Evolutionary conservation across 2,888 invertebrate genomes (phyloP).

Genomic region (Habroteleia sp.): DNA sequence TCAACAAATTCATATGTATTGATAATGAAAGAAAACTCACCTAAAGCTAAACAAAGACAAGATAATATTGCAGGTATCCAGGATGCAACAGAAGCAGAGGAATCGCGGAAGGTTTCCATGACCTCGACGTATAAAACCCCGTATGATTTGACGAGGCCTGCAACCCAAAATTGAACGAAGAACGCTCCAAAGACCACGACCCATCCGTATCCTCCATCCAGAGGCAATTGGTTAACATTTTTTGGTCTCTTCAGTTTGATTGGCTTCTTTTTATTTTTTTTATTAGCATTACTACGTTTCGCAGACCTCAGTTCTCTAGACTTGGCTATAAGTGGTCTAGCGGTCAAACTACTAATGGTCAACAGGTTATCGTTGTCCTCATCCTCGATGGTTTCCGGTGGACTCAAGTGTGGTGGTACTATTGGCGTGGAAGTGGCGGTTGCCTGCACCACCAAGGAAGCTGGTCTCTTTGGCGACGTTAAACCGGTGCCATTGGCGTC

Average conservation of each 20-base stretch:
- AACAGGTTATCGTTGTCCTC: slow-evolving; percentile 88
- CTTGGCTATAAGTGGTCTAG: slow-evolving; percentile 87
- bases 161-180: slow-evolving; percentile 91
- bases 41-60: slow-evolving; percentile 88
- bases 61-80: slow-evolving; percentile 91
- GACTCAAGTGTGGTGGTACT: slow-evolving; percentile 79
- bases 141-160: slow-evolving; percentile 90
- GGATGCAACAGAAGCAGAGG: slow-evolving; percentile 88
- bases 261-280: slow-evolving; percentile 62
- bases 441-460: slow-evolving; percentile 81
- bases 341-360: slow-evolving; percentile 88
- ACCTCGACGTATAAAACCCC: slow-evolving; percentile 91
- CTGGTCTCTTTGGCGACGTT: slow-evolving; percentile 79
- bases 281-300: slow-evolving; percentile 66
- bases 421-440: slow-evolving; percentile 80
- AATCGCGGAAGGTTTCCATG: slow-evolving; percentile 89
- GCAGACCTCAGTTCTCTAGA: slow-evolving; percentile 84
- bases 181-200: slow-evolving; percentile 89
- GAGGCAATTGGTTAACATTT: slow-evolving; percentile 80
- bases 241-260: slow-evolving; percentile 65
- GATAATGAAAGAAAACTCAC: slow-evolving; percentile 80
- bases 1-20: too few species aligned
- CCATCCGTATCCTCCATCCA: slow-evolving; percentile 90
- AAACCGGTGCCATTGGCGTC: slow-evolving; percentile 73
- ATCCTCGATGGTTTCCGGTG: slow-evolving; percentile 83